Evolutionary conservation across 2,888 invertebrate species (phyloP).

Genomic region (Clistopyga incitator): DNA sequence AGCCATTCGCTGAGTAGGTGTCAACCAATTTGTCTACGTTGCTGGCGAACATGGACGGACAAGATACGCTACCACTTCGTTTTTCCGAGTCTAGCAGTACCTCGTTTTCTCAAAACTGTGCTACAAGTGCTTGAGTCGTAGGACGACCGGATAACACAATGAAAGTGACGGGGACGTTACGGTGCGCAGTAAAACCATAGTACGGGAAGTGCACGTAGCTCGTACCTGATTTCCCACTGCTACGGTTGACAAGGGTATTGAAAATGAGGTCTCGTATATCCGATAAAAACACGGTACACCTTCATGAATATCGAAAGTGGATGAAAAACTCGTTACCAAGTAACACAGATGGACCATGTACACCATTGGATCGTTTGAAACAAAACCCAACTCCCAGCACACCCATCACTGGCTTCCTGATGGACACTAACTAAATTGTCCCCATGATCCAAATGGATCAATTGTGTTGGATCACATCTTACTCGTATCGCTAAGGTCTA

Average conservation of each 20-base stretch:
- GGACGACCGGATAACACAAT: slow-evolving; percentile 1
- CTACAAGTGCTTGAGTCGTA: background rate
- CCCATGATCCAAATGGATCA: too few relatives aligned
- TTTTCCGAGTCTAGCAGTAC: slow-evolving; percentile 5
- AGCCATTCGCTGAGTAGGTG: slow-evolving; percentile 69
- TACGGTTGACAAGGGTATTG: background rate
- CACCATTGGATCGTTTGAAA: too few relatives aligned
- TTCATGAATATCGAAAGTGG: background rate
- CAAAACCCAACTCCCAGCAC: too few relatives aligned
- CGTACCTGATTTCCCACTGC: background rate
- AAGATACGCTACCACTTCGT: slow-evolving; percentile 10
- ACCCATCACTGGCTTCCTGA: too few relatives aligned
- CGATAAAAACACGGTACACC: background rate
- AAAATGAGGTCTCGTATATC: background rate
- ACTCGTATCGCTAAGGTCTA: too few relatives aligned
- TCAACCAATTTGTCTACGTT: slow-evolving; percentile 71
- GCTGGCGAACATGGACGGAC: slow-evolving; percentile 48
- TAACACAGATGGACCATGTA: too few relatives aligned
- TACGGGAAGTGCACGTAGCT: background rate
- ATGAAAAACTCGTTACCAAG: background rate
- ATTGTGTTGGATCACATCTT: too few relatives aligned
- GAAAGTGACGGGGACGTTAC: background rate
- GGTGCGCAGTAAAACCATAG: background rate
- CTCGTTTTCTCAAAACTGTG: slow-evolving; percentile 37
- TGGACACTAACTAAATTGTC: too few relatives aligned